These are phyloP conservation scores for Drosophila guanche DNA, from an alignment of 1,140 invertebrate species.

Conservation along the genomic window DNA sequence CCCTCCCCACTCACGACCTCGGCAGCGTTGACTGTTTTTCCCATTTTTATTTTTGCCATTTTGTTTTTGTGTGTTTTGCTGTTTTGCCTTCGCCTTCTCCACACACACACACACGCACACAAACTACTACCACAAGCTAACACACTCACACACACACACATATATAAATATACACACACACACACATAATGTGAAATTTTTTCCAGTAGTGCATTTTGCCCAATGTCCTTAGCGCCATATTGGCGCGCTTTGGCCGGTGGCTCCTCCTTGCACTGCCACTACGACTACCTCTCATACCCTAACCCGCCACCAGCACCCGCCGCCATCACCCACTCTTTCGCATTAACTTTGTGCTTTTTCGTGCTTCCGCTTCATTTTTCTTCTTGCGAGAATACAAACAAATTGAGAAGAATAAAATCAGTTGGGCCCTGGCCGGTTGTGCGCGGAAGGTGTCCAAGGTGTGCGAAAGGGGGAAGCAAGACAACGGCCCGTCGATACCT, in stretches of 20 bases:
- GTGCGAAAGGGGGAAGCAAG: neutral
- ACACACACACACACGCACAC: slow-evolving; percentile 26
- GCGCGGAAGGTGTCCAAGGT: slow-evolving; percentile 5
- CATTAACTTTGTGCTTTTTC: slow-evolving; percentile 79
- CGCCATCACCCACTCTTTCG: slow-evolving; percentile 19
- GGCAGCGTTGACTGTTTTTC: slow-evolving; percentile 52
- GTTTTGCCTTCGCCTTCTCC: slow-evolving; percentile 57
- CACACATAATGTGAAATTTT: slow-evolving; percentile 73
- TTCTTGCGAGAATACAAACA: slow-evolving; percentile 28
- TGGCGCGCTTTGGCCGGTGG: slow-evolving; percentile 46
- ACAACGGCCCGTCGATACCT: slow-evolving; percentile 64
- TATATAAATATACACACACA: slow-evolving; percentile 28
- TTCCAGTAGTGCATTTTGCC: slow-evolving; percentile 73
- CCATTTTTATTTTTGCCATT: slow-evolving; percentile 66
- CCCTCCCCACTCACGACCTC: slow-evolving; percentile 1
- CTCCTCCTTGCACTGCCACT: slow-evolving; percentile 35
- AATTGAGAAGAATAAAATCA: slow-evolving; percentile 65
- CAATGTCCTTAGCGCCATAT: slow-evolving; percentile 80
- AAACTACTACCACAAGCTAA: slow-evolving; percentile 18
- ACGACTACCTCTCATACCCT: slow-evolving; percentile 7
- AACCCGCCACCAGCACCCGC: neutral
- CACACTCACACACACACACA: slow-evolving; percentile 28
- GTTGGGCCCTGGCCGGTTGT: slow-evolving; percentile 47
- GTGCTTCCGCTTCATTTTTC: slow-evolving; percentile 79
- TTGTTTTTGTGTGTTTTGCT: slow-evolving; percentile 82